Percentiles rank a stretch among this genome's conserved stretches.
Conservation (phyloP, 2,888 invertebrate genomes). For the Mythimna pallens region DNA sequence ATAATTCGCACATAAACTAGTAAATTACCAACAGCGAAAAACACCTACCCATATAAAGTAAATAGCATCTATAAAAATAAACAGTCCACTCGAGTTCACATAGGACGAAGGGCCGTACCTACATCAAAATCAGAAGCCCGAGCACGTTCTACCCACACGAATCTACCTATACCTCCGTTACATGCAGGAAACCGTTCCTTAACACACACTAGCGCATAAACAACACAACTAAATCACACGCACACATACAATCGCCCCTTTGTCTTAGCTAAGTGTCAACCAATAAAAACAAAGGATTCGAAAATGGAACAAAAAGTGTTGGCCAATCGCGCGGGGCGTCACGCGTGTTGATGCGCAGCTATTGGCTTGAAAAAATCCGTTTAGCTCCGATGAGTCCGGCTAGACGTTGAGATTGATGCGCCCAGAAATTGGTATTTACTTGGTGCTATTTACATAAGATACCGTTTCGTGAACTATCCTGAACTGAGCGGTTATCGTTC, state of each 20-base stretch:
- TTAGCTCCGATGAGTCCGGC: conserved; percentile 88
- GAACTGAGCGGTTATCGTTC: conserved; percentile 32
- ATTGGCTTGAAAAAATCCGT: conserved; percentile 90
- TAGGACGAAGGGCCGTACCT: conserved; percentile 82
- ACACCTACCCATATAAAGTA: conserved; percentile 29
- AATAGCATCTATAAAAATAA: conserved; percentile 74
- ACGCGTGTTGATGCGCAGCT: conserved; percentile 89
- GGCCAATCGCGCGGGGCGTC: conserved; percentile 88
- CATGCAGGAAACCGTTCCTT: conserved; percentile 86
- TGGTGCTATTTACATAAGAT: conserved; percentile 75
- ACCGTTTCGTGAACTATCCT: conserved; percentile 55
- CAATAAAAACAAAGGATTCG: conserved; percentile 91
- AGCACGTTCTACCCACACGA: conserved; percentile 79
- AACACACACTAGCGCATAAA: conserved; percentile 82
- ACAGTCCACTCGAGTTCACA: conserved; percentile 79
- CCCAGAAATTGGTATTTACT: conserved; percentile 78
- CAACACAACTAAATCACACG: conserved; percentile 79
- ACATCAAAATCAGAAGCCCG: conserved; percentile 86
- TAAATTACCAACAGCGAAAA: conserved; percentile 6
- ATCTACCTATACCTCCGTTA: conserved; percentile 77
- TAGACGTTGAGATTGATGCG: conserved; percentile 88
- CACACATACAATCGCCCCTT: conserved; percentile 88
- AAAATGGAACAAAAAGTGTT: conserved; percentile 90
- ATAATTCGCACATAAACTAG: neutral
- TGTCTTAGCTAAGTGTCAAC: conserved; percentile 91